Evolutionary conservation across 2,888 invertebrate genomes (phyloP).

Genomic region (Zaprionus lineosus): DNA sequence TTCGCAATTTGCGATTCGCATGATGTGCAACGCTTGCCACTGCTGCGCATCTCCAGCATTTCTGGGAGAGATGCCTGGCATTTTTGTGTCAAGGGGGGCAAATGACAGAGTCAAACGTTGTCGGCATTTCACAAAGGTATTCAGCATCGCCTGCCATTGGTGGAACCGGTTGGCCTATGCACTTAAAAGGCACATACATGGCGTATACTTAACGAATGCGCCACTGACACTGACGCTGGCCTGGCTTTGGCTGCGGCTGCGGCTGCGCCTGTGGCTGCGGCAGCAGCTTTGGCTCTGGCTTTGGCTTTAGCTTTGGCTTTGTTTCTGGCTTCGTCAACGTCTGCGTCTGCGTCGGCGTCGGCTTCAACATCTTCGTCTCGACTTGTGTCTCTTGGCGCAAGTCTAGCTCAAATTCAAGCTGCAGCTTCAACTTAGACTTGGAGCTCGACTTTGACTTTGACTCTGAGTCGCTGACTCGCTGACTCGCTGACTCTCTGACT

Average conservation of each 20-base stretch:
- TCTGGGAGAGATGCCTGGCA: neutral
- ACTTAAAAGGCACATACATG: constrained; percentile 67
- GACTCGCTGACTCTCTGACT: no score
- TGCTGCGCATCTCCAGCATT: neutral
- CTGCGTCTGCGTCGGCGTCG: constrained; percentile 6
- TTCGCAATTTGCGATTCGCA: no score
- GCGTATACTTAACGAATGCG: constrained; percentile 74
- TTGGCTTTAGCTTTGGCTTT: neutral
- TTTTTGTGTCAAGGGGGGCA: neutral
- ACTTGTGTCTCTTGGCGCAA: neutral
- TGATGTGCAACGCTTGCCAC: neutral
- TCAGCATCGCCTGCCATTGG: constrained; percentile 24
- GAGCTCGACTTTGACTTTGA: constrained; percentile 1
- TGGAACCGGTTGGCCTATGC: constrained; percentile 61
- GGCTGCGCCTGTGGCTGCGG: constrained; percentile 2
- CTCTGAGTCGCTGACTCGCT: no score
- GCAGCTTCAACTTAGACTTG: constrained; percentile 2
- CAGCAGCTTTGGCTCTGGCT: constrained; percentile 16
- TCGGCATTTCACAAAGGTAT: constrained; percentile 64
- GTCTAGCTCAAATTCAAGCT: constrained; percentile 1
- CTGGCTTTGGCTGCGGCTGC: neutral
- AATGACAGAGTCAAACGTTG: constrained; percentile 48
- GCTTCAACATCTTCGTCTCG: constrained; percentile 12
- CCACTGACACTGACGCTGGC: constrained; percentile 67
- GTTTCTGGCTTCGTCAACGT: constrained; percentile 10